Evolutionary conservation across 2,113 vertebrate genomes (phyloP).

Genomic region (Tyto alba): DNA sequence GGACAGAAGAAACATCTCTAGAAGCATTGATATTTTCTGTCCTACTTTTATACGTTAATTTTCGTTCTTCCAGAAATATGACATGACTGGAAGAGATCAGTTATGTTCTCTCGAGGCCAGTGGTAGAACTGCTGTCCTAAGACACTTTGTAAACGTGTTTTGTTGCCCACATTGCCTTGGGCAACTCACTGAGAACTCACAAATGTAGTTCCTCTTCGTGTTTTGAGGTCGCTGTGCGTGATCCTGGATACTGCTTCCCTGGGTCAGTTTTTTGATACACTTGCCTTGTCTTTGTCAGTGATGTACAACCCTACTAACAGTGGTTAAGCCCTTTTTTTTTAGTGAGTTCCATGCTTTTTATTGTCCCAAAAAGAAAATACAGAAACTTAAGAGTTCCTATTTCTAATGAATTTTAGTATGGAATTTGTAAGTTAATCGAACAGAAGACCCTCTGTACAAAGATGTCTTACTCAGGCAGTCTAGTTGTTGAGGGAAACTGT

Average conservation of each 20-base stretch:
- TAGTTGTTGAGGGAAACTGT: not conserved
- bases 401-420: not conserved
- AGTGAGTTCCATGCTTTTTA: not conserved
- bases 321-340: not conserved
- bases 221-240: not conserved
- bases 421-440: not conserved
- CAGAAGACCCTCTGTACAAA: not conserved
- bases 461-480: not conserved
- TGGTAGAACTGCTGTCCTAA: not conserved
- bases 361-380: not conserved
- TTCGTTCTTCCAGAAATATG: not conserved
- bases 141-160: accelerated
- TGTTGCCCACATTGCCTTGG: accelerated
- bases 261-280: not conserved
- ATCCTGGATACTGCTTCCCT: not conserved
- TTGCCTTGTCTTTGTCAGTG: not conserved
- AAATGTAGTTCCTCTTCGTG: not conserved
- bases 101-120: not conserved
- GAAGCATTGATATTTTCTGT: not conserved
- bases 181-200: not conserved
- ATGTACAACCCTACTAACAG: not conserved
- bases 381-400: not conserved
- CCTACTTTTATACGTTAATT: not conserved
- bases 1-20: not conserved
- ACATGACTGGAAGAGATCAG: not conserved